phyloP scores from a whole-genome alignment of 2,797 vertebrate genomes.

The Micropoecilia bifurca region DNA sequence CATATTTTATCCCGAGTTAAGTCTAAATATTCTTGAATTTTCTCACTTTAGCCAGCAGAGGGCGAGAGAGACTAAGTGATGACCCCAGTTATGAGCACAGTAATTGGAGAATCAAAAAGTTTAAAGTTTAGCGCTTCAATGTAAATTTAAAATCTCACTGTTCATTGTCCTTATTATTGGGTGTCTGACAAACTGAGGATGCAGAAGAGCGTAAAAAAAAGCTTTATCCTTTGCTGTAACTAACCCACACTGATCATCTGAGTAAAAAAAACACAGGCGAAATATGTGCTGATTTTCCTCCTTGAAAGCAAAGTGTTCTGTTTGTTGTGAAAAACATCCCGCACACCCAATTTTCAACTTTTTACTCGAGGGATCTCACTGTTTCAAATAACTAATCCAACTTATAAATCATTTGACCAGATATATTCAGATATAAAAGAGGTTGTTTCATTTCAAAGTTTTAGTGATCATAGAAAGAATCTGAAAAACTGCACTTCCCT shows the following conservation, averaged over 20 bases:
- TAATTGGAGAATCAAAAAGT: not conserved
- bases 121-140: not conserved
- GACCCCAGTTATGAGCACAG: not conserved
- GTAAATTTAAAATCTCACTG: not conserved
- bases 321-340: too few relatives aligned
- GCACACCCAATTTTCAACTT: too few relatives aligned
- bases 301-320: not conserved
- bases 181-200: not conserved
- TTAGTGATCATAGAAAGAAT: too few relatives aligned
- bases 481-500: too few relatives aligned
- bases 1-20: not conserved
- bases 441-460: too few relatives aligned
- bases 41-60: conserved; percentile 31
- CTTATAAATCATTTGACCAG: too few relatives aligned
- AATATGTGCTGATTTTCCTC: not conserved
- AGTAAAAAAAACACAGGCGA: not conserved
- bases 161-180: not conserved
- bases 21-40: not conserved
- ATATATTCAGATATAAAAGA: too few relatives aligned
- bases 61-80: conserved; percentile 42
- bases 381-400: too few relatives aligned
- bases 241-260: not conserved
- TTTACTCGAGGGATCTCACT: too few relatives aligned
- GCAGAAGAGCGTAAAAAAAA: not conserved
- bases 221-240: not conserved